phyloP scores from a whole-genome alignment of 2,113 vertebrate genomes.

The Campylorhamphus procurvoides region DNA sequence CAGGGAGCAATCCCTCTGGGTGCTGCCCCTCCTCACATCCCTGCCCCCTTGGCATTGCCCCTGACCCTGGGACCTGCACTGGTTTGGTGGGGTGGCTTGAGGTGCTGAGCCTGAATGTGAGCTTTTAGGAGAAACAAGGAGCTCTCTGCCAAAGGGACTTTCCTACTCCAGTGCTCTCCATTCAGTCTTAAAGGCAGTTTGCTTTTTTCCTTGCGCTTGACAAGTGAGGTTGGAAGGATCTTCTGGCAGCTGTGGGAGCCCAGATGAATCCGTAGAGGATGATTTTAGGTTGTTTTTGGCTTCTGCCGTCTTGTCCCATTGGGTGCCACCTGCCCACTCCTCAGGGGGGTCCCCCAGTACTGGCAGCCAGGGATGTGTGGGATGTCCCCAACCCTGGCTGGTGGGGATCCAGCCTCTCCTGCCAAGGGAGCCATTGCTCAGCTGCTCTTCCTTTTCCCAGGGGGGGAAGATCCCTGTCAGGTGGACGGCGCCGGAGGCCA shows the following conservation, averaged over 20 bases:
- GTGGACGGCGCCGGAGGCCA: conserved; percentile 83
- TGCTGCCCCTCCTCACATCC: not conserved
- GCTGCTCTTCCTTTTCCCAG: conserved; percentile 40
- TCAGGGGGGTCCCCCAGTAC: not conserved
- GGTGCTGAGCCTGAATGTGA: not conserved
- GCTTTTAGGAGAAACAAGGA: not conserved
- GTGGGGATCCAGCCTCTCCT: not conserved
- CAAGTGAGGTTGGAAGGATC: not conserved
- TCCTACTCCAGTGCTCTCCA: not conserved
- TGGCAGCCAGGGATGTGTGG: rapidly evolving
- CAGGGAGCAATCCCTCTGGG: not conserved
- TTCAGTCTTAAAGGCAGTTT: not conserved
- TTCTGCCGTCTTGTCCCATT: rapidly evolving
- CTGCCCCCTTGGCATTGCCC: rapidly evolving
- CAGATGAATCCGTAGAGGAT: not conserved
- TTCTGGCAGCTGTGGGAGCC: not conserved
- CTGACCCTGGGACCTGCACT: not conserved
- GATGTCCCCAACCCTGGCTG: rapidly evolving
- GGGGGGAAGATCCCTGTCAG: conserved; percentile 84
- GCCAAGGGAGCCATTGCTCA: not conserved
- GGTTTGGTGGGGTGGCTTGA: not conserved
- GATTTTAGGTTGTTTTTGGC: not conserved
- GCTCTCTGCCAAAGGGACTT: not conserved
- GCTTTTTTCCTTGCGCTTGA: not conserved
- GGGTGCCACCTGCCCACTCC: not conserved